Base-by-base conservation (phyloP, 2,797 vertebrate species). In the Podarcis lilfordi region DNA sequence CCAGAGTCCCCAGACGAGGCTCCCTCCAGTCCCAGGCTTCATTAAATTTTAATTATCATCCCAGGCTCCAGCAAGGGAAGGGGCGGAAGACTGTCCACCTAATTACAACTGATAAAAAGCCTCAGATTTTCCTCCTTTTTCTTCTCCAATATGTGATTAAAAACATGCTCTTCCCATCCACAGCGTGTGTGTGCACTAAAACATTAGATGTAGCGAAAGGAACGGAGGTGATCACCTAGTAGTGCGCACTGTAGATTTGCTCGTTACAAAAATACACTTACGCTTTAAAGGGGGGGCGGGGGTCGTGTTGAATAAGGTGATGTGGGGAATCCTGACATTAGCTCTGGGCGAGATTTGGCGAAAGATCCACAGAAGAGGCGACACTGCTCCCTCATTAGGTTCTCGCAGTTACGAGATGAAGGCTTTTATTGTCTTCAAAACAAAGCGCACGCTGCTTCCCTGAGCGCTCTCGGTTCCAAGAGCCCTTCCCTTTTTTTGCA, bases 1-100 rank as follows among this genome's bases (percentile, higher is more conserved):
- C 97, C 96, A 93, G 64, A 88, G 97, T 99, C 98, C 98, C 98
- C 97, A 98, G 98, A 97, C 98, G 97, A 98, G 97, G 98, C 97
- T 98, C 98, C 96, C 82, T 97, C 97, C 97, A 97, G 98, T 98
- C 98, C 98, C 98, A 96, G 97, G 97, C 98, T 98, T 99, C 98
- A 99, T 99, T 98, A 99, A 99, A 98, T 95, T 98, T 99, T 98
- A 98, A 99, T 99, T 98, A 97, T 97, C 97, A 98, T 98, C 98
- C 98, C 98, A 98, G 98, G 97, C 98, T 98, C 97, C 95, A 96
- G 97, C 96, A 96, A 96, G 96, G 95, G 95, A 97, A 97, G 96
- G 95, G 95, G 95, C 96, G 97, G 97, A 98, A 98, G 95, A 96
- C 96, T 94, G 96, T 96, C 96, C 96, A 94, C 96, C 95, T 97